phyloP scores from a whole-genome alignment of 2,888 invertebrate genomes.

The Lasioglossum leucozonium region DNA sequence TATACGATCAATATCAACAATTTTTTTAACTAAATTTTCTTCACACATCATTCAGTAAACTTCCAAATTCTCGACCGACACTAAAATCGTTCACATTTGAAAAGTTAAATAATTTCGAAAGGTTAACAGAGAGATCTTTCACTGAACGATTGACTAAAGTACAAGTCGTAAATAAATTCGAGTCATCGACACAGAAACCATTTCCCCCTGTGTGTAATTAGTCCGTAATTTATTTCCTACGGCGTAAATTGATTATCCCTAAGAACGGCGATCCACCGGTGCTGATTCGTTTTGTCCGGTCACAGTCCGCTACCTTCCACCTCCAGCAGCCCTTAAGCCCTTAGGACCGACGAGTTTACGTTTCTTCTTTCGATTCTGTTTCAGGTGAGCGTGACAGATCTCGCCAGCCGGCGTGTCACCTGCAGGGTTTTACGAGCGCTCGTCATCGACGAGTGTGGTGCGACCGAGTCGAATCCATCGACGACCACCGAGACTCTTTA shows the following conservation, averaged over 20 bases:
- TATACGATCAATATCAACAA: no score
- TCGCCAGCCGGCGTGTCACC: slow-evolving; percentile 41
- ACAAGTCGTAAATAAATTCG: no score
- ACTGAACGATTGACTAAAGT: no score
- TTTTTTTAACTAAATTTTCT: no score
- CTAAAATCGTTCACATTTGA: no score
- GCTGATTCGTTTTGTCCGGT: background rate
- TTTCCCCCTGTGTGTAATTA: background rate
- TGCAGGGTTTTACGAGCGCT: slow-evolving; percentile 35
- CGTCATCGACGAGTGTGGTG: slow-evolving; percentile 51
- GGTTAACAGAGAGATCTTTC: no score
- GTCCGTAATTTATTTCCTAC: background rate
- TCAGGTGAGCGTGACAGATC: slow-evolving; percentile 48
- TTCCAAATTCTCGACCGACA: no score
- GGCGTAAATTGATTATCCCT: background rate
- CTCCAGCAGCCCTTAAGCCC: no score
- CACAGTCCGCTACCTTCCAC: background rate
- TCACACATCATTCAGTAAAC: no score
- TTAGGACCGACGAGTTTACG: background rate
- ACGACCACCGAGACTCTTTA: slow-evolving; percentile 34
- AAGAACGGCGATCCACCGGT: background rate
- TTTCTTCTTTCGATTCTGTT: slow-evolving; percentile 43
- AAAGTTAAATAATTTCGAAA: no score
- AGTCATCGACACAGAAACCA: background rate
- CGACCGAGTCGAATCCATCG: slow-evolving; percentile 54